phyloP scores from a whole-genome alignment of 2,113 vertebrate genomes.

The Mugil cephalus region DNA sequence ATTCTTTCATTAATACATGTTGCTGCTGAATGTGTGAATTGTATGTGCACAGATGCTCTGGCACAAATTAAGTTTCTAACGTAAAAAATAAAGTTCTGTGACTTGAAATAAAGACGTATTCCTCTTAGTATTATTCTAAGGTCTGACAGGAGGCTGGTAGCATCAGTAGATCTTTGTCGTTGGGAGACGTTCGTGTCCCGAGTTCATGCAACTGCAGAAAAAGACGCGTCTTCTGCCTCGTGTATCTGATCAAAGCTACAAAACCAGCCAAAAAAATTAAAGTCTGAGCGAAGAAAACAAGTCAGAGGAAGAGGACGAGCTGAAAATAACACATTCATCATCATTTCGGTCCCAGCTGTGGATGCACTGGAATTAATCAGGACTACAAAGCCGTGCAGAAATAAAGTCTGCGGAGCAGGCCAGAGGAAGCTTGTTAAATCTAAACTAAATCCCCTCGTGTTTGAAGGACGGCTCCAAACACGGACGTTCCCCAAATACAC shows the following conservation, averaged over 20 bases:
- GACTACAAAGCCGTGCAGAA: slow-evolving; percentile 35
- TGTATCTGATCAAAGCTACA: slow-evolving; percentile 37
- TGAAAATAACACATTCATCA: slow-evolving; percentile 41
- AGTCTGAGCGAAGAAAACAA: slow-evolving; percentile 23
- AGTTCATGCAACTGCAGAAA: neutral
- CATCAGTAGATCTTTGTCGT: no score
- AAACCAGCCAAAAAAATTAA: slow-evolving; percentile 38
- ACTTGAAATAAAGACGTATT: no score
- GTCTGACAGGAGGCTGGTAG: no score
- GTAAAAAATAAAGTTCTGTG: no score
- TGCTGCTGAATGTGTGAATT: no score
- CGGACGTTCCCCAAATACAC: slow-evolving; percentile 9
- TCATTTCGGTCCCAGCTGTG: slow-evolving; percentile 31
- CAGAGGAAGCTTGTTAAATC: neutral
- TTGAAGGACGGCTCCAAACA: slow-evolving; percentile 13
- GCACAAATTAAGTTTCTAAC: no score
- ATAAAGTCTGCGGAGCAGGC: slow-evolving; percentile 16
- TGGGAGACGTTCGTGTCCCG: neutral
- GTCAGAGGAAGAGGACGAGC: neutral
- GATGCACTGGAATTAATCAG: slow-evolving; percentile 43
- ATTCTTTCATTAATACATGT: no score
- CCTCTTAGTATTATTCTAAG: no score
- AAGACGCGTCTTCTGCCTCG: neutral
- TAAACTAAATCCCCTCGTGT: neutral
- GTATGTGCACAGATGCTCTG: no score